Evolutionary conservation across 2,113 vertebrate genomes (phyloP), one percentile per base, ranked within the genome.

Genomic region (Elephas maximus): DNA sequence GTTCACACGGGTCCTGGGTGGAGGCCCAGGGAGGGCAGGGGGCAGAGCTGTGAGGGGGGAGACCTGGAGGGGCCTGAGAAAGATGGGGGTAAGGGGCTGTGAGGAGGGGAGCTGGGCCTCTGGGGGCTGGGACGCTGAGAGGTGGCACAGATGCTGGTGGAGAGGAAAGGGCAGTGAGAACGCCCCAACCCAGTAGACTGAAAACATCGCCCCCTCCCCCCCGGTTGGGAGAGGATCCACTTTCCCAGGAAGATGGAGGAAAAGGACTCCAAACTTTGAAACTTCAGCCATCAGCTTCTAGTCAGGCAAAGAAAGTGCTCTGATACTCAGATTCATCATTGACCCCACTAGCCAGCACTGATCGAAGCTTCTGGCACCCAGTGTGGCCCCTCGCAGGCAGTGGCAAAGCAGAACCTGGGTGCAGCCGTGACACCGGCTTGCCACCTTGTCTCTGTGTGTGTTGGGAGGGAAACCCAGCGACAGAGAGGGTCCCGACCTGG

Each of bases 251-350:
- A 18, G 14, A 3, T 7, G 17, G 20, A 10, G 80, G 73, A 11
- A 90, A 97, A 96, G 90, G 97, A 76, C 86, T 94, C 69, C 51
- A 24, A 81, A 60, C 1, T 53, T 12, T 53, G 51, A 7, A 0
- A 98, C 90, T 41, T 85, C 97, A 95, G 97, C 86, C 78, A 96
- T 98, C 98, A 95, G 96, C 98, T 96, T 96, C 96, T 96, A 96
- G 94, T 98, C 98, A 96, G 37, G 80, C 88, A 89, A 97, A 98
- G 96, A 98, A 98, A 98, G 98, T 84, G 96, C 94, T 98, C 98
- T 98, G 98, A 98, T 96, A 97, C 97, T 98, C 97, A 98, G 97
- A 99, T 99, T 98, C 98, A 99, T 98, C 98, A 98, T 97, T 98
- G 98, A 99, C 99, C 98, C 98, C 94, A 96, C 30, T 83, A 71